Evolutionary conservation across 1,140 invertebrate species (phyloP), one percentile per base, ranked within the genome.

Genomic region (Heliothis subflexa): DNA sequence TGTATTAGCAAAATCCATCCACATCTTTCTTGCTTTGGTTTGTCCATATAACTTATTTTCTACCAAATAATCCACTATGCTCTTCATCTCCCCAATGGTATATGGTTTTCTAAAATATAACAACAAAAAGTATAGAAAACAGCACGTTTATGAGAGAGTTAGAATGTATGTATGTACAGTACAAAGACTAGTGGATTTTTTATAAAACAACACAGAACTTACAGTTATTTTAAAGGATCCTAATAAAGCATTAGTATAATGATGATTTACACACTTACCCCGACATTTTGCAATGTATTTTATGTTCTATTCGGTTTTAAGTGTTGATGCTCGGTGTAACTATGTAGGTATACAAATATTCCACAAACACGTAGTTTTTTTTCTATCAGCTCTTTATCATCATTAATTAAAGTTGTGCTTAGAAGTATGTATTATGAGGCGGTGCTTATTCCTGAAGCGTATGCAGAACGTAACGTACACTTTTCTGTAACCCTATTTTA

Each of bases 11-110:
- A 87, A 90, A 61, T 93, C 87, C 78, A 91, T 86, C 93, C 92
- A 94, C 87, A 94, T 89, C 83, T 92, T 94, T 73, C 89, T 87
- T 13, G 89, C 93, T 71, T 80, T 91, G 25, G 87, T 83, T 84
- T 92, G 88, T 68, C 74, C 61, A 78, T 88, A 94, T 21, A 83
- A 83, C 83, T 86, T 89, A 21, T 88, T 83, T 78, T 90, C 88
- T 59, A 72, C 75, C 80, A 94, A 79, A 83, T 93, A 93, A 0
- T 92, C 89, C 13, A 94, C 92, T 78, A 94, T 94, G 12, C 59
- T 59, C 78, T 90, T 93, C 89, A 92, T 90, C 68, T 94, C 93
- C 16, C 78, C 87, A 83, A 92, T 88, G n/a, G 90, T 89, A 83
- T 94, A 94, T 13, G 89, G 21, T 85, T 87, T 92, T n/a, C 92